Conservation (phyloP, 2,888 invertebrate genomes). For the Heteromyza rotundicornis region DNA sequence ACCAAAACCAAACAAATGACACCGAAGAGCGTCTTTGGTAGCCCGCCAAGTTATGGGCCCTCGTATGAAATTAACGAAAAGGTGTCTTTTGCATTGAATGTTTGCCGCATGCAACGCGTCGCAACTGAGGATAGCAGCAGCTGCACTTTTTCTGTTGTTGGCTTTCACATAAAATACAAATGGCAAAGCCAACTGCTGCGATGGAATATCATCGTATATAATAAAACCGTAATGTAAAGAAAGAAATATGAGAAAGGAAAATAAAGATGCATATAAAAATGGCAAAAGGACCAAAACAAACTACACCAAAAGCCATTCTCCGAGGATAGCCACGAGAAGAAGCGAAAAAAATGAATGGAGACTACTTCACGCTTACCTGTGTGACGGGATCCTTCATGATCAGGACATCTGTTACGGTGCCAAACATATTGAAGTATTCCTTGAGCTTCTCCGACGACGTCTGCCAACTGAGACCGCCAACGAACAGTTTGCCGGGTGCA, state of each 20-base stretch:
- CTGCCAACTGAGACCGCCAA: conserved; percentile 92
- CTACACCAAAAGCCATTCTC: conserved; percentile 4
- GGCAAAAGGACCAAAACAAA: not conserved
- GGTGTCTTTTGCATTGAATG: too few relatives aligned
- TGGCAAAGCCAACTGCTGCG: not conserved
- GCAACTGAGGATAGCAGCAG: not conserved
- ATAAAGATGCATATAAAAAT: not conserved
- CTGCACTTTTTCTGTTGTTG: not conserved
- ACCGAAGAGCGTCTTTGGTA: too few relatives aligned
- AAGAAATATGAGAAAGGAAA: not conserved
- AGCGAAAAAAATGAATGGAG: conserved; percentile 27
- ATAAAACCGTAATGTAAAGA: not conserved
- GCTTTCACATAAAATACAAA: not conserved
- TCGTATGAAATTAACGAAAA: too few relatives aligned
- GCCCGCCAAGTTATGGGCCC: too few relatives aligned
- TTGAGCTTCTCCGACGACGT: conserved; percentile 90
- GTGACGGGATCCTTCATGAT: conserved; percentile 95
- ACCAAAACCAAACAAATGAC: too few relatives aligned
- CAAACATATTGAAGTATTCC: conserved; percentile 92
- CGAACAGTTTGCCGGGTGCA: conserved; percentile 86
- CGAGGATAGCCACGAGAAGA: not conserved
- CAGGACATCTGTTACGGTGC: conserved; percentile 87
- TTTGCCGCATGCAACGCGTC: too few relatives aligned
- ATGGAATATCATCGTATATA: not conserved
- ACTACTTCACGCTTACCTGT: conserved; percentile 70